A percentile compares a stretch with the other conserved stretches of the same genome.
These are phyloP conservation scores for Antennarius maculatus DNA, from an alignment of 2,797 vertebrate species.

Conservation along the genomic window DNA sequence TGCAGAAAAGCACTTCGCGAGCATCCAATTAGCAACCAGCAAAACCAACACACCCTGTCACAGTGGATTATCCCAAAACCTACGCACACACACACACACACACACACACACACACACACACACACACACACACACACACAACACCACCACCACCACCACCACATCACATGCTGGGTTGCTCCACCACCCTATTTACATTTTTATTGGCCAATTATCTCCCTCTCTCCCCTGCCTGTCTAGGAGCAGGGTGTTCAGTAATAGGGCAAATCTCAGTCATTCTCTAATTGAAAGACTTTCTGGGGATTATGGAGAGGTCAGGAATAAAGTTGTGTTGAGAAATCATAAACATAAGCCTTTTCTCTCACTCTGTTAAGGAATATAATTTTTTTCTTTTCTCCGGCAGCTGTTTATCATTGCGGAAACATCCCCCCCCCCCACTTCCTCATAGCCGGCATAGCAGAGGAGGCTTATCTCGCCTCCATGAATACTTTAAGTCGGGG, in stretches of 20 bases:
- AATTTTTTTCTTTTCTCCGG: constrained; percentile 37
- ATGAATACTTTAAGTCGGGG: constrained; percentile 52
- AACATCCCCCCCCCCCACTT: not conserved
- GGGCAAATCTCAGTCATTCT: constrained; percentile 68
- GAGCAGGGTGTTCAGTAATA: constrained; percentile 66
- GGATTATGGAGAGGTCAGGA: constrained; percentile 79
- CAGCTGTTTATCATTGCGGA: constrained; percentile 68
- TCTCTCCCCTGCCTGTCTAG: constrained; percentile 67
- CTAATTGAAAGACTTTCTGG: constrained; percentile 79
- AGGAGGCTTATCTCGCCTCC: constrained; percentile 60
- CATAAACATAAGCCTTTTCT: constrained; percentile 75
- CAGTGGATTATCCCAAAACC: constrained; percentile 73
- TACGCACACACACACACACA: constrained; percentile 1
- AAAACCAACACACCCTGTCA: constrained; percentile 80
- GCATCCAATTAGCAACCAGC: constrained; percentile 76
- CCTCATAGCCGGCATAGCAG: constrained; percentile 44
- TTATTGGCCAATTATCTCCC: constrained; percentile 84
- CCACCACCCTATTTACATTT: constrained; percentile 81
- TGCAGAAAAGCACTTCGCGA: constrained; percentile 46
- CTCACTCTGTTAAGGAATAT: constrained; percentile 62
- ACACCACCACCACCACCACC: constrained; percentile 24
- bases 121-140: constrained; percentile 12
- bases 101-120: too few relatives aligned
- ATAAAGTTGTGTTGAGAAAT: constrained; percentile 76
- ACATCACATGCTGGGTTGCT: constrained; percentile 76